Conservation (phyloP, 1,140 invertebrate species). For the Calliopsis andreniformis region DNA sequence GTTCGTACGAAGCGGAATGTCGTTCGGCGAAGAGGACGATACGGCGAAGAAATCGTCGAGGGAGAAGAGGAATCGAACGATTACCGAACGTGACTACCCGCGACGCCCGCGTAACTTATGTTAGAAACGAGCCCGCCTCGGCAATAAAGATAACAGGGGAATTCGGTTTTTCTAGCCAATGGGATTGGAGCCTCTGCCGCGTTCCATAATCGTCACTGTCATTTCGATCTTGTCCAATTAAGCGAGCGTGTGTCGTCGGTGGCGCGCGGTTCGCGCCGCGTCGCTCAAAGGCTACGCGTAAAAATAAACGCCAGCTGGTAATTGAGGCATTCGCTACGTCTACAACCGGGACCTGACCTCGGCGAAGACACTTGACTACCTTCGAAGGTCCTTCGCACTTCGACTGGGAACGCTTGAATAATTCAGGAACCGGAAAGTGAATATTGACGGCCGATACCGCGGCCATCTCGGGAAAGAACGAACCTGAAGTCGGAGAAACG, state of each 20-base stretch:
- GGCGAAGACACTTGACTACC: conserved; percentile 26
- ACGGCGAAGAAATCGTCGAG: conserved; percentile 42
- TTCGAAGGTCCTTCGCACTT: conserved; percentile 21
- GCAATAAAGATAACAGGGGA: conserved; percentile 37
- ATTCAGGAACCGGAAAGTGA: conserved; percentile 59
- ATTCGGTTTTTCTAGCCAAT: conserved; percentile 31
- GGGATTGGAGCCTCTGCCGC: conserved; percentile 18
- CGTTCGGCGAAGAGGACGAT: conserved; percentile 43
- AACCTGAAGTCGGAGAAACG: conserved; percentile 10
- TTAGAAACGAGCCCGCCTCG: conserved; percentile 16
- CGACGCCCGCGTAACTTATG: conserved; percentile 31
- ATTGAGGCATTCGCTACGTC: conserved; percentile 21
- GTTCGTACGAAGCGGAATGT: conserved; percentile 57
- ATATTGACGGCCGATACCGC: conserved; percentile 48
- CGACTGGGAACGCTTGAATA: conserved; percentile 42
- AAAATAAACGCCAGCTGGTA: conserved; percentile 5
- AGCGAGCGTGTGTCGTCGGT: background rate
- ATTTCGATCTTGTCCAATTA: conserved; percentile 9
- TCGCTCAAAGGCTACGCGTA: background rate
- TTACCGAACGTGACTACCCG: conserved; percentile 36
- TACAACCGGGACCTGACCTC: background rate
- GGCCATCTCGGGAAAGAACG: conserved; percentile 35
- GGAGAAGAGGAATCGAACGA: conserved; percentile 47
- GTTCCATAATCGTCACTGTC: background rate
- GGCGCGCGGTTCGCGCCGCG: background rate